Conservation (phyloP, 1,140 invertebrate genomes). For the Orius laevigatus region DNA sequence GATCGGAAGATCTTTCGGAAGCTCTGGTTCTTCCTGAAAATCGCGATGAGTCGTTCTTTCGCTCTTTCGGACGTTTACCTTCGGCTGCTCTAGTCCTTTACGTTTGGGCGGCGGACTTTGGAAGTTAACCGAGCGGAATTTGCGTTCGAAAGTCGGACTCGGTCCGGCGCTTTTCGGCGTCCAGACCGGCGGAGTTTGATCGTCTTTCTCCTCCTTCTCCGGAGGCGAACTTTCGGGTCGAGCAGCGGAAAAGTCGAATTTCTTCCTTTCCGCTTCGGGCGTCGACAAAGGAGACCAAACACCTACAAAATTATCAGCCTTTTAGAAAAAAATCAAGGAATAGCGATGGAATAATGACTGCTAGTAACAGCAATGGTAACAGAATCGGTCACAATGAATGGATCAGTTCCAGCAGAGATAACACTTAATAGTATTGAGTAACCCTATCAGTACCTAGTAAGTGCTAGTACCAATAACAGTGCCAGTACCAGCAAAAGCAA, state of each 20-base stretch:
- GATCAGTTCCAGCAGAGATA: no score
- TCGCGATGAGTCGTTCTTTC: no score
- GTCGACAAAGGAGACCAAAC: constrained; percentile 30
- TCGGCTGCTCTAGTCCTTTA: constrained; percentile 19
- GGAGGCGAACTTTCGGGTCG: constrained; percentile 9
- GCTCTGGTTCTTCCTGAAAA: constrained; percentile 8
- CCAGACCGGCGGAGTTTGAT: constrained; percentile 50
- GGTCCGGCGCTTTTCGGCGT: constrained; percentile 46
- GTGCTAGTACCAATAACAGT: no score
- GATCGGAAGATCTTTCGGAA: constrained; percentile 11
- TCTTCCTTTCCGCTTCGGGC: constrained; percentile 19
- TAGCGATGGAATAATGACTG: no score
- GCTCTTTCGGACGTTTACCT: no score
- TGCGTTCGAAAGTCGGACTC: constrained; percentile 44
- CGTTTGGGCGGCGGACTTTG: constrained; percentile 47
- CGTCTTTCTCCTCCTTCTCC: constrained; percentile 10
- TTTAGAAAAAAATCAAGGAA: no score
- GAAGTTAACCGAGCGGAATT: constrained; percentile 59
- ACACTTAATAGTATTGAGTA: no score
- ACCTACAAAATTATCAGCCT: constrained; percentile 22
- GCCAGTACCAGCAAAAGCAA: no score
- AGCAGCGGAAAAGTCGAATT: constrained; percentile 14
- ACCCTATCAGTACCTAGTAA: no score
- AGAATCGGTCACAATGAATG: no score
- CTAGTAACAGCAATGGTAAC: no score